Base-by-base conservation (phyloP, 2,888 invertebrate genomes). In the Anthophora plumipes region DNA sequence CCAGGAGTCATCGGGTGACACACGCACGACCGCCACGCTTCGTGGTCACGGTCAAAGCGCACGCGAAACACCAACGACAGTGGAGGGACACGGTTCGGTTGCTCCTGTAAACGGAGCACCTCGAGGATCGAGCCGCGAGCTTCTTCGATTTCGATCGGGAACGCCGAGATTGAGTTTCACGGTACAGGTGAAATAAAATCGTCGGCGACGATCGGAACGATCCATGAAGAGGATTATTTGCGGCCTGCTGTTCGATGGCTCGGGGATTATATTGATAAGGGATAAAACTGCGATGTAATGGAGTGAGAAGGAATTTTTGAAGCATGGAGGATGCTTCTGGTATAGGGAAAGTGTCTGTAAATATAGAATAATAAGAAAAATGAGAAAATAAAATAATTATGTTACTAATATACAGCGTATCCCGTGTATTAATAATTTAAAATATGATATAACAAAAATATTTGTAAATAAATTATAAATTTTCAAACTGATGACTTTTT, bases 1-100 rank as follows among this genome's bases (percentile, higher is more conserved):
- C 90, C 89, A 90, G 90, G 89, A 92, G 92, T 91, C 91, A 91
- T 88, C 88, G 89, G 92, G 92, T 92, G 93, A 93, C 93, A 92
- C 92, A 92, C 92, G 93, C 93, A 92, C 92, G 91, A 87, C 91
- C 88, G 92, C 92, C 92, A 93, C 92, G 92, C 93, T 92, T 90
- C 88, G 89, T 92, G 91, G 90, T 91, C 91, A 92, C 91, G 91
- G 90, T 91, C 92, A 91, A 90, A 91, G 92, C 90, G 89, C 89
- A 88, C 87, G 88, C 88, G 89, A 87, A 90, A 89, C 85, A 82
- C 82, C 84, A 77, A 72, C 83, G 78, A 87, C 86, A 68, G 85
- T 66, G 48, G 80, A 87, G 82, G 85, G 92, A 91, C 87, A 92
- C 90, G 92, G 91, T 92, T 92, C 91, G 91, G 87, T 91, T 90